phyloP scores from a whole-genome alignment of 2,113 vertebrate genomes.

The Erythrocercus mccallii region DNA sequence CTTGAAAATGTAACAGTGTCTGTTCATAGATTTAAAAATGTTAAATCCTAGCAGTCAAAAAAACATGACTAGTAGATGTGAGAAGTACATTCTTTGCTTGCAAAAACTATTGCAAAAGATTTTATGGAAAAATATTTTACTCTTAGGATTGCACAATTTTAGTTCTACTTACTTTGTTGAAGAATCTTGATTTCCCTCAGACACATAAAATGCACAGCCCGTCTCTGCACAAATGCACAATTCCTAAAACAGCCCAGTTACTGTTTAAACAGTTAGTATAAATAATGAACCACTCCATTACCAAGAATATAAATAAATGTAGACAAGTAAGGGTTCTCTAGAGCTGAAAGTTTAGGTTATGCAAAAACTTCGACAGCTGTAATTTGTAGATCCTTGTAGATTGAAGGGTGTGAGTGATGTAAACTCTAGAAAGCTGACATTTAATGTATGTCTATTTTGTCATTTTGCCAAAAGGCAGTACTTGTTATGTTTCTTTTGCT shows the following conservation, averaged over 20 bases:
- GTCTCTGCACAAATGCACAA: conserved; percentile 39
- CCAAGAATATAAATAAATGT: conserved; percentile 67
- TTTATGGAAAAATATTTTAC: not conserved
- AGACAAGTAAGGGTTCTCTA: conserved; percentile 68
- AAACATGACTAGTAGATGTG: not conserved
- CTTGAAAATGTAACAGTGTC: not conserved
- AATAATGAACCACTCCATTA: conserved; percentile 70
- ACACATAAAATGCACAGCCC: not conserved
- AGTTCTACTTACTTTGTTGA: not conserved
- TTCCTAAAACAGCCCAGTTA: conserved; percentile 64
- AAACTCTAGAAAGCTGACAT: conserved; percentile 44
- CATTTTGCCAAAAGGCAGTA: conserved; percentile 59
- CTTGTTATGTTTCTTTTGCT: conserved; percentile 23
- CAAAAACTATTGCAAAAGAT: not conserved
- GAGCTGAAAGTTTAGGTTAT: conserved; percentile 75
- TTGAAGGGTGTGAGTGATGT: conserved; percentile 61
- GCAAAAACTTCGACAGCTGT: conserved; percentile 66
- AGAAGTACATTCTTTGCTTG: not conserved
- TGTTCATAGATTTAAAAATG: not conserved
- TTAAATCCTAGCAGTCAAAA: not conserved
- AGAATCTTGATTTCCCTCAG: not conserved
- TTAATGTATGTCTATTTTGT: conserved; percentile 70
- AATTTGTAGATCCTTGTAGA: conserved; percentile 69
- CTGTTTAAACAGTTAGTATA: conserved; percentile 70
- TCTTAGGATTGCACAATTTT: not conserved